A percentile compares a stretch with the other conserved stretches of the same genome.
Conservation (phyloP, 2,113 vertebrate species). For the Corapipo altera region DNA sequence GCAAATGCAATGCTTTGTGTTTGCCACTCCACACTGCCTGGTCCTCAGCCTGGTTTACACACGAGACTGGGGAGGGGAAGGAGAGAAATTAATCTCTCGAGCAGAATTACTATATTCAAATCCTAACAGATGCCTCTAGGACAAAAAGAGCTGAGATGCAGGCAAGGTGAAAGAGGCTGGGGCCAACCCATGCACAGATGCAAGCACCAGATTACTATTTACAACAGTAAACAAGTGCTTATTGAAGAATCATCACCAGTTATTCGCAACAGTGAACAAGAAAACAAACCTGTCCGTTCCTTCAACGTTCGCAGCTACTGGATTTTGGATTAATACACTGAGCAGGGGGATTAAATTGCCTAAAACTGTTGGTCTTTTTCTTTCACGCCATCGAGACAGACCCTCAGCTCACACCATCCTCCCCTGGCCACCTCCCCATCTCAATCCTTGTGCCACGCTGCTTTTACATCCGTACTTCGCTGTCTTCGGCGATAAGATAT, state of each 20-base stretch:
- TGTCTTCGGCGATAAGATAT: neutral
- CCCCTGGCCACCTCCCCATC: neutral
- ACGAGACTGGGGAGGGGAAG: neutral
- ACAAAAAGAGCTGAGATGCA: neutral
- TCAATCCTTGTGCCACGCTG: neutral
- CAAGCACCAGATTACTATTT: neutral
- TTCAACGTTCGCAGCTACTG: neutral
- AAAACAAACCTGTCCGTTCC: neutral
- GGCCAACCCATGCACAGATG: neutral
- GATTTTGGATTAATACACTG: neutral
- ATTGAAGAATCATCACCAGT: neutral
- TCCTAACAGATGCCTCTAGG: slow-evolving; percentile 14
- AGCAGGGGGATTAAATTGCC: neutral
- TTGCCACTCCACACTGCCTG: neutral
- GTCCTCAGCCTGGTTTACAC: neutral
- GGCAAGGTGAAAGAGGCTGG: slow-evolving; percentile 13
- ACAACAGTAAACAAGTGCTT: slow-evolving; percentile 18
- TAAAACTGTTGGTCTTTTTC: neutral
- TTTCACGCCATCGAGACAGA: neutral
- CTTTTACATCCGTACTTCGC: neutral
- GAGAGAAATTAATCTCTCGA: slow-evolving; percentile 8
- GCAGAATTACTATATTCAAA: slow-evolving; percentile 30
- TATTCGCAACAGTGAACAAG: neutral
- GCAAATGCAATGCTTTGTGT: neutral
- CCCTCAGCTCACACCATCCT: neutral